Percentiles rank a stretch among this genome's conserved stretches.
Evolutionary conservation across 2,113 vertebrate species (phyloP).

Genomic region (Orientallactaga bullata): DNA sequence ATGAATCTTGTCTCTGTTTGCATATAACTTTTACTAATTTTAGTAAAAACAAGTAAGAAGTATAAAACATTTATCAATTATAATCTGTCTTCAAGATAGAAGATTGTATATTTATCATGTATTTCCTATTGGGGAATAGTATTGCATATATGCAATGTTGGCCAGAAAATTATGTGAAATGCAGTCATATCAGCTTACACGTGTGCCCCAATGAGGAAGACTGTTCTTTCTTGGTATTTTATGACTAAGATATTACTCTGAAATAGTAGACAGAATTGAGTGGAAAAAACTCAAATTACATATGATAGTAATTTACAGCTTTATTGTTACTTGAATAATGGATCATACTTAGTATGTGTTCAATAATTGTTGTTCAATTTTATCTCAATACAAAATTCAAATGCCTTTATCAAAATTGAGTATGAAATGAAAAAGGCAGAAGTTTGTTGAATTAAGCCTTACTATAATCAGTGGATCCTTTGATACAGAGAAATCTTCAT

Average conservation of each 20-base stretch:
- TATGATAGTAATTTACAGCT: neutral
- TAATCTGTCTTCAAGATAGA: neutral
- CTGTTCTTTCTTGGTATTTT: neutral
- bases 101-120: neutral
- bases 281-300: neutral
- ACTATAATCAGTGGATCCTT: no score
- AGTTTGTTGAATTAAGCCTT: neutral
- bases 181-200: fast-evolving
- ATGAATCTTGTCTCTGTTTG: neutral
- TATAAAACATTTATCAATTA: neutral
- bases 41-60: neutral
- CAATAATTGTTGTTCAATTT: constrained; percentile 5
- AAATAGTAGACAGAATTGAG: neutral
- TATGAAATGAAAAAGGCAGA: neutral
- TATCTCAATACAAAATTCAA: neutral
- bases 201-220: neutral
- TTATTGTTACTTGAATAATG: neutral
- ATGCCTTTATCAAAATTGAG: neutral
- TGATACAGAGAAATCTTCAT: neutral
- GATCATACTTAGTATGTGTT: neutral
- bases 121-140: neutral
- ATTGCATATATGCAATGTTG: neutral
- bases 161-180: neutral
- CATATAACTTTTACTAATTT: constrained; percentile 2
- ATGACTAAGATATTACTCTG: neutral